Evolutionary conservation across 2,113 vertebrate species (phyloP), one percentile per base, ranked within the genome.

Genomic region (Junco hyemalis): DNA sequence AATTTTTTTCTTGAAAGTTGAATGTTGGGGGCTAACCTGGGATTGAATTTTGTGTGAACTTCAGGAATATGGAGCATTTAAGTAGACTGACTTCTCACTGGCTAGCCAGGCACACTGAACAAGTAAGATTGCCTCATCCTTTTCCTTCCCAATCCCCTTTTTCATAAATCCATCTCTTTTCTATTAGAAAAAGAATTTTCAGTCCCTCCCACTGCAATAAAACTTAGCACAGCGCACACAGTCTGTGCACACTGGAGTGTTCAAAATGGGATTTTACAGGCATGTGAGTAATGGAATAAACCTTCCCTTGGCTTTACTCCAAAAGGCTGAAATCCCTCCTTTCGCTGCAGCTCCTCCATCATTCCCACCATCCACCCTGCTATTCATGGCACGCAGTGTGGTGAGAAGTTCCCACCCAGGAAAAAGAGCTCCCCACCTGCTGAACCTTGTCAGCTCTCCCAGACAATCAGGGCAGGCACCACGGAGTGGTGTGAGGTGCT

Each of bases 211-310:
- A 0, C 59, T 5, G 15, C 29, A 53, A 81, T 64, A 66, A 54
- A 88, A 54, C 26, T 59, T 33, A 51, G 13, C 0, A 0, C 53
- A 88, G 26, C 5, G 8, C 17, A 7, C 86, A 14, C 22, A 54
- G 57, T 53, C 79, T 65, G n/a, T 69, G 78, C 48, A 53, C 47
- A 17, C 22, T 56, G 60, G 45, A 64, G 61, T 17, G 36, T 65
- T 93, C 64, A 88, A 47, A 86, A 78, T 28, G 44, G 86, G 81
- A 82, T 80, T 94, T 82, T 90, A 70, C 74, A 74, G 56, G 33
- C 54, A 12, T 28, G 40, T 64, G 76, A 78, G 59, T 92, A 90
- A 70, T 36, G n/a, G 45, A 66, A 81, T 53, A 74, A 93, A 51
- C 21, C 76, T 88, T 57, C 51, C 51, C 48, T 54, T 91, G 83